Conservation (phyloP, 2,113 vertebrate species). For the Sander lucioperca region DNA sequence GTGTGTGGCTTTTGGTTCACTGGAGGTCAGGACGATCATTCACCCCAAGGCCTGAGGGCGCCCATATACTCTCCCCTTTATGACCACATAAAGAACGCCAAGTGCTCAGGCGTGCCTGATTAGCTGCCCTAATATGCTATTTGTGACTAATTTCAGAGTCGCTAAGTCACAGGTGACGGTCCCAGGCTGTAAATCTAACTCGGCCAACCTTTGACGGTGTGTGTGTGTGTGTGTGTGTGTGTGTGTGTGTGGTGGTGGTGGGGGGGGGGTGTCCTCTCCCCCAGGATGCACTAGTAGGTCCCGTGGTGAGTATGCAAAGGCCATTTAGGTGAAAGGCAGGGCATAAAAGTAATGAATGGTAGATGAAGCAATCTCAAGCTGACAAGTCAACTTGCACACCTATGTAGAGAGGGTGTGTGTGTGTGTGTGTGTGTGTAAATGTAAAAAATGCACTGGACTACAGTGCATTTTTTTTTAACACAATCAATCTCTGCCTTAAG, state of each 20-base stretch:
- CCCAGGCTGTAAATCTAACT: conserved; percentile 90
- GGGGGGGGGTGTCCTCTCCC: too few relatives aligned
- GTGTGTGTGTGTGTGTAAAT: conserved; percentile 1
- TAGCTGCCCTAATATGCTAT: conserved; percentile 98
- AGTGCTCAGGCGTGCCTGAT: conserved; percentile 96
- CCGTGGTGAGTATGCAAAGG: conserved; percentile 90
- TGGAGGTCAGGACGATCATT: conserved; percentile 95
- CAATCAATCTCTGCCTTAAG: conserved; percentile 88
- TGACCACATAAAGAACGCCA: conserved; percentile 93
- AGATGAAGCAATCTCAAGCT: conserved; percentile 87
- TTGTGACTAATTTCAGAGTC: conserved; percentile 98
- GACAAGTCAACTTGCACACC: conserved; percentile 85
- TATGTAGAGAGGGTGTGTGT: conserved; percentile 72
- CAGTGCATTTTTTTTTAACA: conserved; percentile 80
- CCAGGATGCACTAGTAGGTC: conserved; percentile 70
- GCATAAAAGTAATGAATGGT: conserved; percentile 91
- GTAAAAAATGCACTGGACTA: conserved; percentile 48
- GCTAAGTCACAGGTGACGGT: conserved; percentile 96
- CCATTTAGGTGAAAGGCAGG: conserved; percentile 92
- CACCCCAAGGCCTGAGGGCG: conserved; percentile 89
- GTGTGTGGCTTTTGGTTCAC: conserved; percentile 86
- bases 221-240: conserved; percentile 9
- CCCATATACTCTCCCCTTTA: conserved; percentile 91
- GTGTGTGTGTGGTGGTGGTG: conserved; percentile 41
- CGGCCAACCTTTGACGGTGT: conserved; percentile 69